A percentile compares a stretch with the other conserved stretches of the same genome.
These are phyloP conservation scores for Lepus americanus DNA, from an alignment of 2,113 vertebrate genomes.

Conservation along the genomic window DNA sequence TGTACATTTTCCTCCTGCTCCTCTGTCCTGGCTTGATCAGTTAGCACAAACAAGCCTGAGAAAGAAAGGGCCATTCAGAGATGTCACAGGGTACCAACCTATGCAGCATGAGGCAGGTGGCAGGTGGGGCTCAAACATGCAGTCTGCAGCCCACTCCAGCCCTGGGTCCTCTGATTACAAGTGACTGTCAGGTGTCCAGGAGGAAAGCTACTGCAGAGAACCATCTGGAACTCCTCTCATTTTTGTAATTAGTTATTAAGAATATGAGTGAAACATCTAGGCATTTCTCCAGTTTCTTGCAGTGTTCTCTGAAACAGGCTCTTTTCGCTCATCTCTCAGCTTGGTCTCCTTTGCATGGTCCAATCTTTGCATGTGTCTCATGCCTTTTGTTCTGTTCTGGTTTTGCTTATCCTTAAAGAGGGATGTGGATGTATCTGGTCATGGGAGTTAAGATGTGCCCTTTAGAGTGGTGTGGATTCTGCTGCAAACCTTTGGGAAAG, in stretches of 20 bases:
- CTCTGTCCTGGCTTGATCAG: background rate
- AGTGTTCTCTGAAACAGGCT: background rate
- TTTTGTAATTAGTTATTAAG: background rate
- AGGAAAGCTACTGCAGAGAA: too few species aligned
- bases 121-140: fast-evolving
- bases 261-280: background rate
- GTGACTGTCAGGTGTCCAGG: background rate
- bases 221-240: background rate
- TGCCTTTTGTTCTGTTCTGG: background rate
- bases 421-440: background rate
- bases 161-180: fast-evolving
- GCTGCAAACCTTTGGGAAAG: background rate
- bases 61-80: background rate
- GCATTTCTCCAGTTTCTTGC: background rate
- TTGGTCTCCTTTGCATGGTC: background rate
- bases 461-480: background rate
- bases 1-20: conserved; percentile 78
- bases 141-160: too few species aligned
- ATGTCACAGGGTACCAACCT: background rate
- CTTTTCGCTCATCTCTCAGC: background rate
- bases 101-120: fast-evolving
- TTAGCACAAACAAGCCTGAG: background rate
- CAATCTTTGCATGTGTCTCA: background rate
- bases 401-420: background rate
- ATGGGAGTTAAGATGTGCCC: background rate